Percentiles rank a stretch among this genome's conserved stretches.
phyloP scores from a whole-genome alignment of 2,888 invertebrate genomes.

The Steinernema scapterisci region DNA sequence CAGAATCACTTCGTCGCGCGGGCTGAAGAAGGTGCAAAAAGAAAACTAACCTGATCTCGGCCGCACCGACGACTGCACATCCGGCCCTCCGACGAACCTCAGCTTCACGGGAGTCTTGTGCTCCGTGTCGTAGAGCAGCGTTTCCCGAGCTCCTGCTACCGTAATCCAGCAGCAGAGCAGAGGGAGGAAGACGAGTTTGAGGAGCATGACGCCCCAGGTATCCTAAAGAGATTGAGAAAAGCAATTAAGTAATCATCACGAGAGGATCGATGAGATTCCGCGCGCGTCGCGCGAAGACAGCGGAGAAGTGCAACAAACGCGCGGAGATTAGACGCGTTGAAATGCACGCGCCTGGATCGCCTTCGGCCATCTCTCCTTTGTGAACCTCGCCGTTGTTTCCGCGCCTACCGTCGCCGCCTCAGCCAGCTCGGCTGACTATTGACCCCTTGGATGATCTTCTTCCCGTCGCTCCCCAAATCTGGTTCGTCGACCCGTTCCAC shows the following conservation, averaged over 20 bases:
- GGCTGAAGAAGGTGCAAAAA: neutral
- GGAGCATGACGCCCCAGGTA: neutral
- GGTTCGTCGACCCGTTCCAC: slow-evolving; percentile 8
- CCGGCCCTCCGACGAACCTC: slow-evolving; percentile 19
- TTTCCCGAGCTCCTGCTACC: neutral
- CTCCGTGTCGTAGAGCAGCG: slow-evolving; percentile 4
- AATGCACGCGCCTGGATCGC: slow-evolving; percentile 1
- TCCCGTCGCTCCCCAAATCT: slow-evolving; percentile 19
- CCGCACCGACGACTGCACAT: neutral
- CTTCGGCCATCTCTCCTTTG: neutral
- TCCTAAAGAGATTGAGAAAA: neutral
- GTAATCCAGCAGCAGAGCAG: neutral
- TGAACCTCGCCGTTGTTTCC: slow-evolving; percentile 18
- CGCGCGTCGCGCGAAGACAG: neutral
- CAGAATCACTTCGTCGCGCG: neutral
- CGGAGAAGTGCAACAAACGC: slow-evolving; percentile 30
- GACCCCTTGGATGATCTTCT: slow-evolving; percentile 26
- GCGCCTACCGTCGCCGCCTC: neutral
- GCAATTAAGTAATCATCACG: neutral
- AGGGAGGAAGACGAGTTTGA: neutral
- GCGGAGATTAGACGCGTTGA: slow-evolving; percentile 32
- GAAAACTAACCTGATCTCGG: slow-evolving; percentile 20
- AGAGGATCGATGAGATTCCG: slow-evolving; percentile 35
- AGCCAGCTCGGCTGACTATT: neutral
- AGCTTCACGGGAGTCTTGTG: slow-evolving; percentile 26